A percentile compares a stretch with the other conserved stretches of the same genome.
These are phyloP conservation scores for Trichoplusia ni DNA, from an alignment of 1,140 invertebrate genomes.

Conservation along the genomic window DNA sequence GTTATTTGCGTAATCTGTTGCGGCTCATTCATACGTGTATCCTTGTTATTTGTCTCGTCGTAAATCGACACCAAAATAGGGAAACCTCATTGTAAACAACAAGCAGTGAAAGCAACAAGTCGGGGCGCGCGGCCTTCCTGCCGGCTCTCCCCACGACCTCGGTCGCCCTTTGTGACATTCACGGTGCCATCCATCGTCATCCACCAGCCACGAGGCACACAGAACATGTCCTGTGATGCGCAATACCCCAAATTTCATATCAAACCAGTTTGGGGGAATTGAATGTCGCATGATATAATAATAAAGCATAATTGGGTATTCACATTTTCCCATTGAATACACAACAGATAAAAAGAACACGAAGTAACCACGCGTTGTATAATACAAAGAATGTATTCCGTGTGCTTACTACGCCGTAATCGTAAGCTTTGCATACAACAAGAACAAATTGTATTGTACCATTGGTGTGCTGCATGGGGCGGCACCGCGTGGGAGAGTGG, in stretches of 20 bases:
- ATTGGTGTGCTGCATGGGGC: slow-evolving; percentile 36
- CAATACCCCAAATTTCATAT: slow-evolving; percentile 26
- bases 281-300: background rate
- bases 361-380: slow-evolving; percentile 1
- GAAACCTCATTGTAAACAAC: slow-evolving; percentile 56
- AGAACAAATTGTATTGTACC: slow-evolving; percentile 57
- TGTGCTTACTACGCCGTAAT: slow-evolving; percentile 58
- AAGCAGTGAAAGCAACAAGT: slow-evolving; percentile 61
- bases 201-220: slow-evolving; percentile 27
- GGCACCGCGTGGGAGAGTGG: slow-evolving; percentile 26
- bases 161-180: slow-evolving; percentile 50
- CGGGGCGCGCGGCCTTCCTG: slow-evolving; percentile 38
- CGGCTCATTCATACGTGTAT: slow-evolving; percentile 34
- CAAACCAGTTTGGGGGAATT: slow-evolving; percentile 20
- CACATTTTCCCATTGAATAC: slow-evolving; percentile 2
- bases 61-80: slow-evolving; percentile 46
- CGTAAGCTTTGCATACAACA: slow-evolving; percentile 50
- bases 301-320: slow-evolving; percentile 11
- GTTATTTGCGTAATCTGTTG: slow-evolving; percentile 34
- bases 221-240: slow-evolving; percentile 17
- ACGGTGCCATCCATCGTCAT: slow-evolving; percentile 39
- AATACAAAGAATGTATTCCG: background rate
- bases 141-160: slow-evolving; percentile 46
- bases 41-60: slow-evolving; percentile 40
- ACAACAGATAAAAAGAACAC: background rate